Evolutionary conservation across 2,113 vertebrate genomes (phyloP).

Genomic region (Daubentonia madagascariensis): DNA sequence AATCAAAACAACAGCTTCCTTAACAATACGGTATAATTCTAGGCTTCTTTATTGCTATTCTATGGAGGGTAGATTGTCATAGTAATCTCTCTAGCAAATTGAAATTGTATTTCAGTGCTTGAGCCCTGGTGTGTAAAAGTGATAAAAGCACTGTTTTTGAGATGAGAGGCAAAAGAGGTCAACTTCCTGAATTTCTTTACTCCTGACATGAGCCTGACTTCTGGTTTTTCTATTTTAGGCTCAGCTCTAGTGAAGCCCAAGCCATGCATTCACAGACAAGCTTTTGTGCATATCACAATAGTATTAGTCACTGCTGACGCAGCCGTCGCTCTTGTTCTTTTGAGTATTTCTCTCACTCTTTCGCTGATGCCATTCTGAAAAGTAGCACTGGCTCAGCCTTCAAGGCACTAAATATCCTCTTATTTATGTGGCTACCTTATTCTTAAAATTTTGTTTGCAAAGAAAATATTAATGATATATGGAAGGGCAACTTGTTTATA

Average conservation of each 20-base stretch:
- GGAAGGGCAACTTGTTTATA: background rate
- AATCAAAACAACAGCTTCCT: background rate
- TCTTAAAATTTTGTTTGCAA: conserved; percentile 25
- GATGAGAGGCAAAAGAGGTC: conserved; percentile 48
- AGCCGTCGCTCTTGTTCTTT: background rate
- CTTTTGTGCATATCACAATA: background rate
- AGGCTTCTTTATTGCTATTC: background rate
- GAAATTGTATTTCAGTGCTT: conserved; percentile 48
- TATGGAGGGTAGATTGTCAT: background rate
- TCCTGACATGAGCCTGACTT: conserved; percentile 18
- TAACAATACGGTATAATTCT: background rate
- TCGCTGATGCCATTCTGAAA: conserved; percentile 51
- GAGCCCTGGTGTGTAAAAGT: conserved; percentile 41
- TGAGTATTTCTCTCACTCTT: conserved; percentile 48
- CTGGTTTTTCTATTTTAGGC: background rate
- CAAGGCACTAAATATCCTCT: background rate
- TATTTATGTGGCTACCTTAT: conserved; percentile 2
- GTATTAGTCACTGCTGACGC: conserved; percentile 44
- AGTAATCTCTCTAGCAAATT: conserved; percentile 34
- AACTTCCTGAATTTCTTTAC: conserved; percentile 25
- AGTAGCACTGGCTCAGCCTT: background rate
- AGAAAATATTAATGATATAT: background rate
- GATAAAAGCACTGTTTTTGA: conserved; percentile 18
- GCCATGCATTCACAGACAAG: background rate
- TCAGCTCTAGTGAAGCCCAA: background rate